Base-by-base conservation (phyloP, 1,140 invertebrate genomes). In the Acromyrmex heyeri region DNA sequence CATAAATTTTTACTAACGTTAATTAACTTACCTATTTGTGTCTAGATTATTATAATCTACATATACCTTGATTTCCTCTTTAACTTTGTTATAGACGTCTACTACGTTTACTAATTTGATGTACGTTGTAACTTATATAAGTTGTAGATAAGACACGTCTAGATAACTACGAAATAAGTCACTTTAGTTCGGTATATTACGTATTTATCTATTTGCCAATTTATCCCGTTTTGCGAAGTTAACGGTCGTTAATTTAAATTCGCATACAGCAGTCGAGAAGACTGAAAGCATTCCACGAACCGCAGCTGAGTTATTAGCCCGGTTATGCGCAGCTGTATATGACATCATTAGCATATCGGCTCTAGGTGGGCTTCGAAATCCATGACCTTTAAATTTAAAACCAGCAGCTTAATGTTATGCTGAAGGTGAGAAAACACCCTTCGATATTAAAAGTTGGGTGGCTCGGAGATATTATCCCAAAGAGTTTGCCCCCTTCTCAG, bases 401-500 rank as follows among this genome's bases (percentile, higher is more conserved):
- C 67, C 72, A 79, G 83, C 85, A 89, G 87, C 67, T 86, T 93
- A 91, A 93, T 92, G 92, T 93, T 93, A 91, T 91, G 88, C 88
- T 75, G 89, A 92, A 94, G 91, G 93, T 94, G 93, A 94, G 93
- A 94, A 94, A 94, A 94, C 94, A 94, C 93, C 93, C 93, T 93
- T 93, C 93, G 92, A 94, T 94, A 94, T 94, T 94, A 94, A 94
- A 94, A 94, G 91, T 94, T 93, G 93, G 92, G 93, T 94, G 94
- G 93, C 91, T 92, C 87, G 86, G 85, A 91, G 92, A 92, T 94
- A 94, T 94, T 94, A 94, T 86, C 87, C 16, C 75, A 27, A 16
- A 69, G 86, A 62, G 76, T 69, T 57, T 78, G 44, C 38, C 69
- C 48, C 53, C 24, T 50, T 78, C 79, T 61, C 69, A 59, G 53